These are phyloP conservation scores for Vanacampus margaritifer DNA, from an alignment of 2,113 vertebrate species.

Conservation along the genomic window DNA sequence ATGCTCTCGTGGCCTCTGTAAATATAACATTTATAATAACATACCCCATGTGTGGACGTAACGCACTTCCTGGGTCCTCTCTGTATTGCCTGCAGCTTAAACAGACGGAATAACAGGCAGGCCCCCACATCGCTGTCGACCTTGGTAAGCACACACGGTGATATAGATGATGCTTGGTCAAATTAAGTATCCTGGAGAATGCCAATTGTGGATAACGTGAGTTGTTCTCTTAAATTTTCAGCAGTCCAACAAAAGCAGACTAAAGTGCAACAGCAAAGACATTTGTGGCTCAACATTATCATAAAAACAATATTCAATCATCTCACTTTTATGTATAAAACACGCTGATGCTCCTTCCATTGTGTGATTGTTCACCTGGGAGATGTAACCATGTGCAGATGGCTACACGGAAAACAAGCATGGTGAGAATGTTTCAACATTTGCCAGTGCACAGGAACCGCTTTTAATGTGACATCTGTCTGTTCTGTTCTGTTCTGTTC, in stretches of 20 bases:
- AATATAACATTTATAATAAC: constrained; percentile 74
- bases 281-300: constrained; percentile 58
- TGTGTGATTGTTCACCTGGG: constrained; percentile 29
- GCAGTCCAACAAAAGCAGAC: constrained; percentile 40
- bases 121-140: constrained; percentile 57
- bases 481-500: constrained; percentile 22
- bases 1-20: constrained; percentile 72
- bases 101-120: constrained; percentile 51
- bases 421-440: constrained; percentile 25
- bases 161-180: constrained; percentile 14
- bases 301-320: constrained; percentile 22
- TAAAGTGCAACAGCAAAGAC: constrained; percentile 64
- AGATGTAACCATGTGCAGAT: constrained; percentile 13
- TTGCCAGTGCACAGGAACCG: constrained; percentile 33
- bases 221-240: constrained; percentile 33
- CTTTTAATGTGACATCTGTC: constrained; percentile 5
- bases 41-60: constrained; percentile 68
- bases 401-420: constrained; percentile 16
- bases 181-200: constrained; percentile 16
- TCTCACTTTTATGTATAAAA: neutral
- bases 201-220: constrained; percentile 10
- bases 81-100: constrained; percentile 55
- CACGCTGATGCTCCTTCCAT: constrained; percentile 59
- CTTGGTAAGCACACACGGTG: constrained; percentile 39
- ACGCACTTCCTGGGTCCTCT: constrained; percentile 69